Conservation (phyloP, 2,888 invertebrate genomes). For the Toxonevra muliebris region DNA sequence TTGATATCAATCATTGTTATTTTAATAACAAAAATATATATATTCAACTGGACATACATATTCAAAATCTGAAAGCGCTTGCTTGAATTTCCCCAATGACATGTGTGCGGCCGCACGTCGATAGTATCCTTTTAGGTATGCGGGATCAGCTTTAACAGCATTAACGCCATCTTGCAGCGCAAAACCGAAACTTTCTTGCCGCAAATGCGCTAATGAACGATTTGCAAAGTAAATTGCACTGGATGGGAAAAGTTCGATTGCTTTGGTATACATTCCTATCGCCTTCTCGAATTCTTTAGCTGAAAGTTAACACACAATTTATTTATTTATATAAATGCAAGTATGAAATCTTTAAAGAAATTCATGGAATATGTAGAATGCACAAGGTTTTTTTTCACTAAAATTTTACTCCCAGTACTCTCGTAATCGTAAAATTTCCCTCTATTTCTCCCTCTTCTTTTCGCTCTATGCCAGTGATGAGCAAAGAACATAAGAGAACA, state of each 20-base stretch:
- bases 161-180: slow-evolving; percentile 91
- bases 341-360: slow-evolving; percentile 19
- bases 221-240: slow-evolving; percentile 93
- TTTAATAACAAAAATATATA: too few species aligned
- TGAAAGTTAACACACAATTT: slow-evolving; percentile 66
- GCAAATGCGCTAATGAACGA: slow-evolving; percentile 93
- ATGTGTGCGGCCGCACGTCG: slow-evolving; percentile 95
- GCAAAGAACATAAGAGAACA: too few species aligned
- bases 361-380: too few species aligned
- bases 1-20: neutral
- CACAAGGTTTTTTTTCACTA: too few species aligned
- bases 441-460: too few species aligned
- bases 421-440: too few species aligned
- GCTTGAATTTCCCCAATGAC: slow-evolving; percentile 97
- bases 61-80: slow-evolving; percentile 96
- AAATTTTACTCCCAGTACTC: too few species aligned
- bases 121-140: slow-evolving; percentile 96
- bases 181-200: slow-evolving; percentile 94
- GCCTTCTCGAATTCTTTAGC: slow-evolving; percentile 91
- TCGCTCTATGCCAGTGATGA: too few species aligned
- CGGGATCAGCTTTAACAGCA: slow-evolving; percentile 88
- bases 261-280: slow-evolving; percentile 86
- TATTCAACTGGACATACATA: slow-evolving; percentile 85
- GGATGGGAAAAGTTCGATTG: slow-evolving; percentile 84
- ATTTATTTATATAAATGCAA: slow-evolving; percentile 10